Evolutionary conservation across 1,140 invertebrate species (phyloP), one percentile per base, ranked within the genome.

Genomic region (Pissodes strobi): DNA sequence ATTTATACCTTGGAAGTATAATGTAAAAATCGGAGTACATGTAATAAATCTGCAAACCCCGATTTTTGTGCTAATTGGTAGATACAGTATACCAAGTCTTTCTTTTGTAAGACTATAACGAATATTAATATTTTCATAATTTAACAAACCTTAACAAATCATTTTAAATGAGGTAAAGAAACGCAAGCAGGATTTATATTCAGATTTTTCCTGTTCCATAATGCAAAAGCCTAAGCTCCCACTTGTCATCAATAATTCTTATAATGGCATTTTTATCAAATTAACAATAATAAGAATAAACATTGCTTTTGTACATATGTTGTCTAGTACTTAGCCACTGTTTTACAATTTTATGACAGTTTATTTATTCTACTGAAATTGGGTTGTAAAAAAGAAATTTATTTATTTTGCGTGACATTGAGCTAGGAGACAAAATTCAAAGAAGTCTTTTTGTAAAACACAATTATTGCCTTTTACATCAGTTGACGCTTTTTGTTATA

Each of bases 251-350:
- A 15, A 8, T 21, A n/a, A n/a, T n/a, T n/a, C n/a, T n/a, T n/a
- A 19, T 38, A 41, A 56, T 25, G 53, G 53, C 53, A 59, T 57
- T 58, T 58, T 66, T 60, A 60, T 66, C 48, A 53, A 57, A 34
- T 60, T 66, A 62, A 67, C 57, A 61, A 41, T 67, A 45, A 43
- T 64, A 65, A 51, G 55, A 45, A 43, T 64, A 65, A 46, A 57
- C 51, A 61, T 62, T 58, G 67, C 67, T 65, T 69, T 58, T 69
- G 34, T 69, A 60, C 51, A 66, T 65, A 53, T 56, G 27, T 61
- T 66, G 52, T 60, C 46, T 68, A 65, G 67, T 69, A 69, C 67
- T 69, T 69, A 69, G 63, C 57, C 39, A 60, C 38, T 58, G 49
- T 61, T 65, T 55, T 27, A 48, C 43, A 58, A 39, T 61, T 61